Percentiles rank a stretch among this genome's conserved stretches.
phyloP scores from a whole-genome alignment of 2,797 vertebrate species.

The Cephalopachus bancanus region DNA sequence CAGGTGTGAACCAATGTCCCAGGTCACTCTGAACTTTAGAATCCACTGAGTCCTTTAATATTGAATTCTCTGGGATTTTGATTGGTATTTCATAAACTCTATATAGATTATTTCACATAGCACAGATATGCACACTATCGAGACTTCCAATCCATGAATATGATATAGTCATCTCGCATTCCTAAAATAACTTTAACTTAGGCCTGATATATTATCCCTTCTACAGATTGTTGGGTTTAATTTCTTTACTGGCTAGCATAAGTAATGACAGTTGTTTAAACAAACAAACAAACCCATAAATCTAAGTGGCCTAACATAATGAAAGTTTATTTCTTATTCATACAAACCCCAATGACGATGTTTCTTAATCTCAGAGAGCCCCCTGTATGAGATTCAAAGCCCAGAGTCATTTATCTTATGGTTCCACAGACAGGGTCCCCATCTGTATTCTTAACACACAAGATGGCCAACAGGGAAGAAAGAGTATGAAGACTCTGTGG shows the following conservation, averaged over 20 bases:
- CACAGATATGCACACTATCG: neutral
- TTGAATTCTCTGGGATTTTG: neutral
- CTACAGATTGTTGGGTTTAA: neutral
- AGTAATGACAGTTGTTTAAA: neutral
- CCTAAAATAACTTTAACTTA: slow-evolving; percentile 2
- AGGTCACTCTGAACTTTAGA: neutral
- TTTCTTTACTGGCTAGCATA: neutral
- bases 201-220: neutral
- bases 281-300: slow-evolving; percentile 40
- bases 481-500: neutral
- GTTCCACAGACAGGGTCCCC: neutral
- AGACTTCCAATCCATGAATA: neutral
- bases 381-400: neutral
- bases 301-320: neutral
- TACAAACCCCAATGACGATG: neutral
- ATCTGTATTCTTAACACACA: neutral
- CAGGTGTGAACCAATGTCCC: no score
- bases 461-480: neutral
- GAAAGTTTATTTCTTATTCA: neutral
- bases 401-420: neutral
- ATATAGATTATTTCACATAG: neutral
- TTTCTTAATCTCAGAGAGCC: neutral
- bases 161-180: neutral
- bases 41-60: neutral
- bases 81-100: neutral